Evolutionary conservation across 2,888 invertebrate genomes (phyloP), one percentile per base, ranked within the genome.

Genomic region (Chesias legatella): DNA sequence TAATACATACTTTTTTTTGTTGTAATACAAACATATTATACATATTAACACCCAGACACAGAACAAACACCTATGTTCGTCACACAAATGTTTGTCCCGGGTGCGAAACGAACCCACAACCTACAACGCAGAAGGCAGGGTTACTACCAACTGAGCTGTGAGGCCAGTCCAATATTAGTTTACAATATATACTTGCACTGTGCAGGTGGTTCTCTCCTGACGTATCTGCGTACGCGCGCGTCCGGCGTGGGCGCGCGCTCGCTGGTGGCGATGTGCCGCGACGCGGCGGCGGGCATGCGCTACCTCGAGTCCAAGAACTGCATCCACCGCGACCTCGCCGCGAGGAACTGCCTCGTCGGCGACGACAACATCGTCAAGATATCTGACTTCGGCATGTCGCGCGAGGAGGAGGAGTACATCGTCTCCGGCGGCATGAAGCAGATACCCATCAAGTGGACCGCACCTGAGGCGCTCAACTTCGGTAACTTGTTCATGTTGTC

Each of bases 401-500:
- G 98, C 17, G 98, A 98, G 76, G 98, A 98, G 72, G 96, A 98
- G 74, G 98, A 98, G 74, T 98, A 98, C 64, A 97, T 96, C 47
- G 98, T 98, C 26, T 97, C 98, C 1, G 98, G 98, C 59, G 98
- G 98, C 22, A 96, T 98, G 95, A 98, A 98, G 81, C 98, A 98
- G 89, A 98, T 98, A 60, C 98, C 98, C 0, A 98, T 98, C 47
- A 98, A 98, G 80, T 98, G 98, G 98, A 98, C 98, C 0, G 98
- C 98, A 1, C 98, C 98, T 0, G 98, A 98, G 84, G 98, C 98
- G 1, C 89, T 98, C 7, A 97, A 98, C 81, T 98, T 95, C 74
- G 98, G 98, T 92, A 74, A 81, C 77, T 60, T n/a, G n/a, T n/a
- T n/a, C n/a, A n/a, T n/a, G n/a, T n/a, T n/a, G n/a, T n/a, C n/a